Percentiles rank a stretch among this genome's conserved stretches.
Conservation (phyloP, 2,797 vertebrate species). For the Avahi laniger region DNA sequence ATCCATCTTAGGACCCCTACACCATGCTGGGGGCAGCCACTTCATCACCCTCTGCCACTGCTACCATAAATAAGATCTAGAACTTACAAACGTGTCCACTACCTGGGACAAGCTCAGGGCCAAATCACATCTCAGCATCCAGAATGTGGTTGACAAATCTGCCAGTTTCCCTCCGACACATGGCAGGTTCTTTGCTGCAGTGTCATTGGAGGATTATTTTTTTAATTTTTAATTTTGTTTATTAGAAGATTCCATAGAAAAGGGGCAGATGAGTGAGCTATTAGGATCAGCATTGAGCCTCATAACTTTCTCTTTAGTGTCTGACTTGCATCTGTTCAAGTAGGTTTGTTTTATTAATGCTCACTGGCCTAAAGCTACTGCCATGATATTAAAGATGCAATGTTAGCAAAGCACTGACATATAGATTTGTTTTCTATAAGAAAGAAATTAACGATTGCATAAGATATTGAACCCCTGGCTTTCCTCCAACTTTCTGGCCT, state of each 20-base stretch:
- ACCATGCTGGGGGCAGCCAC: background rate
- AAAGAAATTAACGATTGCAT: constrained; percentile 70
- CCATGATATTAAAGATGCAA: constrained; percentile 64
- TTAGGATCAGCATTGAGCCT: background rate
- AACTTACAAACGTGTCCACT: background rate
- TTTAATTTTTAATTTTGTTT: background rate
- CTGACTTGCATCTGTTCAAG: constrained; percentile 66
- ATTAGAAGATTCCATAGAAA: background rate
- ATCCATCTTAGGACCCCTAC: background rate
- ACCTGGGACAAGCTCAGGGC: background rate
- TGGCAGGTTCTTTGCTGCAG: background rate
- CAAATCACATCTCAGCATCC: background rate
- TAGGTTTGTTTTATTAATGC: constrained; percentile 75
- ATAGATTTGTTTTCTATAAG: constrained; percentile 73
- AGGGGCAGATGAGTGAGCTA: constrained; percentile 31
- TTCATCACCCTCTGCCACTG: background rate
- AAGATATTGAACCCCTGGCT: constrained; percentile 59
- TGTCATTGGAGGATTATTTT: constrained; percentile 1
- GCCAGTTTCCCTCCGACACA: background rate
- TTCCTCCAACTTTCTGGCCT: constrained; percentile 47
- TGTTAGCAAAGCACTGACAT: constrained; percentile 66
- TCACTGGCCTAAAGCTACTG: constrained; percentile 70
- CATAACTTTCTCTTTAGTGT: background rate
- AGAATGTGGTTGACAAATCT: background rate
- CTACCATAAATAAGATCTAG: background rate